Evolutionary conservation across 1,140 invertebrate genomes (phyloP).

Genomic region (Lepidurus apus): DNA sequence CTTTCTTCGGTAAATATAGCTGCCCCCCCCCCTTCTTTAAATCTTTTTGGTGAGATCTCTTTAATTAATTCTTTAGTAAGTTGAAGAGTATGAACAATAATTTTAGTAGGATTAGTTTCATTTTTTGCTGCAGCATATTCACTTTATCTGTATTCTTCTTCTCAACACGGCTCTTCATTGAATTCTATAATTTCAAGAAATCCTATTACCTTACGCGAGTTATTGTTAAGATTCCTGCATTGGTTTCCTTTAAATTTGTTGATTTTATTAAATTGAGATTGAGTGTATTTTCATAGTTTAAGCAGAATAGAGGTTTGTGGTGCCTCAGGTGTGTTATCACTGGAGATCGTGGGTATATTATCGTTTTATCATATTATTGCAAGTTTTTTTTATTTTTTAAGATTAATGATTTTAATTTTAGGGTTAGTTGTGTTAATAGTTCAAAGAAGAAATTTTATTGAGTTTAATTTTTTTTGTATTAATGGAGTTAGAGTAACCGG

Average conservation of each 20-base stretch:
- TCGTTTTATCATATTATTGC: neutral
- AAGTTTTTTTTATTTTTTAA: neutral
- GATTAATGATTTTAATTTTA: neutral
- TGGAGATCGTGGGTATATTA: neutral
- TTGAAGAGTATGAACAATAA: slow-evolving; percentile 44
- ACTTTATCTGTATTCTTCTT: slow-evolving; percentile 36
- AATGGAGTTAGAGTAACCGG: neutral
- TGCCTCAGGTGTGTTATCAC: slow-evolving; percentile 25
- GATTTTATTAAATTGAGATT: neutral
- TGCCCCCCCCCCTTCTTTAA: slow-evolving; percentile 43
- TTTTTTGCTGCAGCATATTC: slow-evolving; percentile 41
- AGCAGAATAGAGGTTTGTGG: slow-evolving; percentile 29
- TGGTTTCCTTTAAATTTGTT: slow-evolving; percentile 21
- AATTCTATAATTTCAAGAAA: neutral
- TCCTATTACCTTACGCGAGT: neutral
- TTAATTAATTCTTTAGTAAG: slow-evolving; percentile 53
- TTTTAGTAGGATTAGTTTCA: slow-evolving; percentile 48
- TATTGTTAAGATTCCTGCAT: neutral
- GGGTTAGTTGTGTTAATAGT: neutral
- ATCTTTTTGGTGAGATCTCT: slow-evolving; percentile 51
- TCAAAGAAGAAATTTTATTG: slow-evolving; percentile 23
- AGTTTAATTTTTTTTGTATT: neutral
- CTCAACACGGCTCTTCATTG: neutral
- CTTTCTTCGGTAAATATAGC: slow-evolving; percentile 49
- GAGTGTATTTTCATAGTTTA: slow-evolving; percentile 27